Base-by-base conservation (phyloP, 53 echinoderm and acorn worm species). In the Paracentrotus lividus region DNA sequence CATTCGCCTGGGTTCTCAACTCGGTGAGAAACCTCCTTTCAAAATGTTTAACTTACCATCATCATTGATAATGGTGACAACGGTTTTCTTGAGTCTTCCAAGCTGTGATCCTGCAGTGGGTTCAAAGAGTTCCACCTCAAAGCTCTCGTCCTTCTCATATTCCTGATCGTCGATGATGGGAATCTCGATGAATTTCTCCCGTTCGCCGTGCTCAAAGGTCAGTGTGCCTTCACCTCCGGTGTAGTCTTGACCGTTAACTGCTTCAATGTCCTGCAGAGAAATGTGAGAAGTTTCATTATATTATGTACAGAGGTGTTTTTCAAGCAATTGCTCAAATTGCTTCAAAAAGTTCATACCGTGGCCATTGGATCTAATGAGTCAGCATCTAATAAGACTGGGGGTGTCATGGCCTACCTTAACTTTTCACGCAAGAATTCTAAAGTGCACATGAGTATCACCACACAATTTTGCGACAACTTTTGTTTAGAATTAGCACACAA, bases 121-220 rank as follows among this genome's bases (percentile, higher is more conserved):
- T 9, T 98, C 97, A 38, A 81, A 94, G 49, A 98, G 96, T 78
- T 98, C 98, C 90, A 98, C 85, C 90, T 98, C 96, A 76, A 98
- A 98, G 77, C 97, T 97, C 91, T 98, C 97, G 54, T 98, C 98
- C 90, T 98, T 98, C 96, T 98, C 98, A 42, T 95, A 98, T 90
- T 98, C 98, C 93, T 97, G 97, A 77, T 98, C 98, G 32, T 98
- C 98, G 66, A 98, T 95, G 94, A 98, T 98, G 21, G 97, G 96
- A 84, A 98, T 98, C 66, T 97, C 95, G 29, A 98, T 96, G 85
- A 93, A 96, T 94, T 98, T 98, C 95, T 98, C 98, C 38, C 96
- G 92, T 93, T 98, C 98, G 29, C 97, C 95, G 56, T 98, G 98
- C 91, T 97, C 98, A 75, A 98, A 98, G 93, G 95, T 95, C 34